These are phyloP conservation scores for Gallinago nigripennis DNA, from an alignment of 2,797 vertebrate genomes.

Conservation along the genomic window DNA sequence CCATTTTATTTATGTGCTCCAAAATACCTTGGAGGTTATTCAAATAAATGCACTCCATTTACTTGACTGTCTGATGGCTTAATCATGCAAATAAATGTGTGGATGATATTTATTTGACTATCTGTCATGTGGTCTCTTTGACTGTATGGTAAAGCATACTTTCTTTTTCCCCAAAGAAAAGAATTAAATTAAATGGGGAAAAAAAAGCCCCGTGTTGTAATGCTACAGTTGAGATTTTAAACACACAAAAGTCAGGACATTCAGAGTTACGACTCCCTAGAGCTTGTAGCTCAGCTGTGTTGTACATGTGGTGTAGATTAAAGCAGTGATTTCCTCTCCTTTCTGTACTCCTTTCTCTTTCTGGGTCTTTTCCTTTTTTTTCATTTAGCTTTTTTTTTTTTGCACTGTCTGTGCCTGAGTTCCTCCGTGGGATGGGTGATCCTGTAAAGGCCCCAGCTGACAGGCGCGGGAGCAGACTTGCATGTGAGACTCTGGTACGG, in stretches of 20 bases:
- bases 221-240: conserved; percentile 63
- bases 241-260: conserved; percentile 59
- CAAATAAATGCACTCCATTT: conserved; percentile 45
- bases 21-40: conserved; percentile 41
- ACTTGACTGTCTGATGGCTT: conserved; percentile 47
- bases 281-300: conserved; percentile 39
- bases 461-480: background rate
- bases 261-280: conserved; percentile 62
- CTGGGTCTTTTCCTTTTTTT: background rate
- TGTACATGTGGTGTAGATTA: conserved; percentile 70
- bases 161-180: conserved; percentile 41
- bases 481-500: background rate
- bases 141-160: conserved; percentile 18
- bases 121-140: conserved; percentile 22
- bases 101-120: conserved; percentile 57
- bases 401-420: background rate
- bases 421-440: background rate
- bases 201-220: conserved; percentile 26
- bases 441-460: background rate
- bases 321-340: conserved; percentile 47
- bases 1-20: conserved; percentile 19
- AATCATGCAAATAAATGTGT: conserved; percentile 56
- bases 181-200: conserved; percentile 38
- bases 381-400: background rate
- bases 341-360: conserved; percentile 24